These are phyloP conservation scores for Cataglyphis hispanica DNA, from an alignment of 1,140 invertebrate genomes.

Conservation along the genomic window DNA sequence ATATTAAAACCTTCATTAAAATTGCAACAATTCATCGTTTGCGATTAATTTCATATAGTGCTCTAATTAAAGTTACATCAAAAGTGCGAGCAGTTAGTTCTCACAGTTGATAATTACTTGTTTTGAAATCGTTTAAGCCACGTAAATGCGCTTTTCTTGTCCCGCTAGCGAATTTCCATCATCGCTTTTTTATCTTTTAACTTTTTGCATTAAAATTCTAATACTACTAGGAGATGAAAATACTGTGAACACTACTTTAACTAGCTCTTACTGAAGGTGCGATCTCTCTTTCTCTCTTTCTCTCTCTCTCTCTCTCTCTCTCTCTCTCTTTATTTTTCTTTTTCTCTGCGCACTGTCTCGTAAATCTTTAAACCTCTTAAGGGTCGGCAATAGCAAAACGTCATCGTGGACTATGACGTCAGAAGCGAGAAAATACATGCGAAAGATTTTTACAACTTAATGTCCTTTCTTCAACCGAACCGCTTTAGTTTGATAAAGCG, in stretches of 20 bases:
- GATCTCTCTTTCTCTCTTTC: not conserved
- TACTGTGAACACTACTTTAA: constrained; percentile 37
- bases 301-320: too few species aligned
- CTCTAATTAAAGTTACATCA: constrained; percentile 51
- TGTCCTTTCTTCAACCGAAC: not conserved
- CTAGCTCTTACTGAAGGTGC: constrained; percentile 18
- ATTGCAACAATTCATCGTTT: constrained; percentile 40
- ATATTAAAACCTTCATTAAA: constrained; percentile 47
- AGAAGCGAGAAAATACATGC: constrained; percentile 5
- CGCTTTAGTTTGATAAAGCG: not conserved
- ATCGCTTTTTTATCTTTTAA: constrained; percentile 25
- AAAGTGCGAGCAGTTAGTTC: constrained; percentile 49
- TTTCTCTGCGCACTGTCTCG: not conserved
- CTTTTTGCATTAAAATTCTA: constrained; percentile 57
- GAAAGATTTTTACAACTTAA: not conserved
- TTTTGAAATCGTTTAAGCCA: constrained; percentile 54
- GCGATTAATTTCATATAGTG: constrained; percentile 49
- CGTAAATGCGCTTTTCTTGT: constrained; percentile 54
- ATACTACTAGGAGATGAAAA: constrained; percentile 38
- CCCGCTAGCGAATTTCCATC: constrained; percentile 30
- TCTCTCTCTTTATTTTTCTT: too few species aligned
- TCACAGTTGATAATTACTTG: constrained; percentile 48
- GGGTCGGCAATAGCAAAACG: not conserved
- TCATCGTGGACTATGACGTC: constrained; percentile 28
- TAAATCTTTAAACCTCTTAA: constrained; percentile 36